Conservation (phyloP, 1,140 invertebrate genomes). For the Lithobius niger region DNA sequence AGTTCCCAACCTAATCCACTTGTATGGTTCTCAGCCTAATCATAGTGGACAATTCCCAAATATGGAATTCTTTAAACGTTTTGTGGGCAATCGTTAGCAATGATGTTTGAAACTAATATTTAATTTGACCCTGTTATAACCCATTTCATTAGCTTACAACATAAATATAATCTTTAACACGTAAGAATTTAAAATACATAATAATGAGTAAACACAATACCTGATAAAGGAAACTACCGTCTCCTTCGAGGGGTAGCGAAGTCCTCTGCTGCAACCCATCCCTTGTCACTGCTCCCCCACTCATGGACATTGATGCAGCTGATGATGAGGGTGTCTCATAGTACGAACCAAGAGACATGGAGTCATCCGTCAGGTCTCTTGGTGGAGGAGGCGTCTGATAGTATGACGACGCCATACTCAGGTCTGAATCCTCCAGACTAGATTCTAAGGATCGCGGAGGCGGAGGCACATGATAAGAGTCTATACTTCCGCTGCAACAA, state of each 20-base stretch:
- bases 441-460: constrained; percentile 16
- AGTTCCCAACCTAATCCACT: too few relatives aligned
- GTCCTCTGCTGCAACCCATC: neutral
- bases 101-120: too few relatives aligned
- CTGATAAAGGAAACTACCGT: constrained; percentile 4
- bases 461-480: constrained; percentile 6
- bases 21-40: too few relatives aligned
- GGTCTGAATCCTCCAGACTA: constrained; percentile 15
- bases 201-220: neutral
- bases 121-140: too few relatives aligned
- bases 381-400: constrained; percentile 18
- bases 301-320: too few relatives aligned
- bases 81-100: too few relatives aligned
- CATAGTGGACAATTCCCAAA: too few relatives aligned
- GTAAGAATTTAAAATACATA: too few relatives aligned
- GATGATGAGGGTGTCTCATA: neutral
- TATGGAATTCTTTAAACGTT: too few relatives aligned
- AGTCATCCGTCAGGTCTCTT: constrained; percentile 10
- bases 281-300: too few relatives aligned
- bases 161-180: too few relatives aligned
- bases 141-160: too few relatives aligned
- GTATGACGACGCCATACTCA: constrained; percentile 15
- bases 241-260: constrained; percentile 1
- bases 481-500: neutral
- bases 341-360: constrained; percentile 10